These are phyloP conservation scores for Monochamus saltuarius DNA, from an alignment of 1,140 invertebrate species.

Conservation along the genomic window DNA sequence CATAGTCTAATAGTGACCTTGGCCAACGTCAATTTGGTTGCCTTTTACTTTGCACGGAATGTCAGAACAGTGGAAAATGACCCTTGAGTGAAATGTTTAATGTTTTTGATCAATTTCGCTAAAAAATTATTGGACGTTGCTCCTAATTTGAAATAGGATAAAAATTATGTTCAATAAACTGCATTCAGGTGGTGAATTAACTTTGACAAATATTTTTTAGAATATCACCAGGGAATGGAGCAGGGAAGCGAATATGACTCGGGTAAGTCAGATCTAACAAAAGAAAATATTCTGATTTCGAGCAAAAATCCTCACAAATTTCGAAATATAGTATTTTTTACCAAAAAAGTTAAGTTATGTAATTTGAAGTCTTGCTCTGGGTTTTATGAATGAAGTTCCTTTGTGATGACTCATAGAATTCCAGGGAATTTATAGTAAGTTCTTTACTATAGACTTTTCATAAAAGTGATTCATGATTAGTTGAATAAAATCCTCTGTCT, in stretches of 20 bases:
- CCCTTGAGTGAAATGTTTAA: slow-evolving; percentile 25
- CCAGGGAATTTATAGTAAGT: slow-evolving; percentile 35
- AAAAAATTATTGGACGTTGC: slow-evolving; percentile 14
- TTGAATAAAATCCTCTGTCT: slow-evolving; percentile 29
- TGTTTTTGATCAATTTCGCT: slow-evolving; percentile 35
- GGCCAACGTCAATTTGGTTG: slow-evolving; percentile 50
- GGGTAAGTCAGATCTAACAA: slow-evolving; percentile 52
- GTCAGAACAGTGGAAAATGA: slow-evolving; percentile 34
- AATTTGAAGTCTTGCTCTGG: no score
- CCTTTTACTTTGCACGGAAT: slow-evolving; percentile 34
- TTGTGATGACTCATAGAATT: slow-evolving; percentile 37
- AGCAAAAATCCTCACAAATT: slow-evolving; percentile 1
- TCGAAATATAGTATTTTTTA: neutral
- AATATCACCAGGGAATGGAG: slow-evolving; percentile 64
- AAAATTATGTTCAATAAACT: neutral
- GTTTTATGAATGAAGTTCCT: slow-evolving; percentile 38
- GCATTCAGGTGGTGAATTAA: neutral
- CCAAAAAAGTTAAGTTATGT: slow-evolving; percentile 1
- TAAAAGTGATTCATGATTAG: slow-evolving; percentile 38
- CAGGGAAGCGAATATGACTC: slow-evolving; percentile 62
- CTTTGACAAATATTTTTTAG: slow-evolving; percentile 49
- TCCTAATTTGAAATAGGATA: neutral
- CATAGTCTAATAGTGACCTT: slow-evolving; percentile 50
- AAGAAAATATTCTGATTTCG: slow-evolving; percentile 10
- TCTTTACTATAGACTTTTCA: slow-evolving; percentile 38